Conservation (phyloP, 2,888 invertebrate genomes). For the Himalopsyche tibetana region DNA sequence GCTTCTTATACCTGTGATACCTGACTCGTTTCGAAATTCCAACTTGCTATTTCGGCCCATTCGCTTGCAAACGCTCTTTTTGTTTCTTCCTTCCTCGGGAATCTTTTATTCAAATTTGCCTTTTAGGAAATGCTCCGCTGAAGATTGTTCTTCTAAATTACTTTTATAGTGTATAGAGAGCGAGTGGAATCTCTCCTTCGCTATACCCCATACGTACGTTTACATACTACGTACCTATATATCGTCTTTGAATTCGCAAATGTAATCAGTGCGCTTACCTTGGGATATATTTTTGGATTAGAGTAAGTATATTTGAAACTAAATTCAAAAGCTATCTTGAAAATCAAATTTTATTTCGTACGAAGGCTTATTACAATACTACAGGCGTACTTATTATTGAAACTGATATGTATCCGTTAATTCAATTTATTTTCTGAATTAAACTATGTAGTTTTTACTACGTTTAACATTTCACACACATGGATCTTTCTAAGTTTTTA, state of each 20-base stretch:
- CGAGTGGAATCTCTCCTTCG: constrained; percentile 22
- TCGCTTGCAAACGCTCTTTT: constrained; percentile 44
- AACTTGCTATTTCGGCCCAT: constrained; percentile 14
- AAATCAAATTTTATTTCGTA: constrained; percentile 15
- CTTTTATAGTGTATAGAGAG: constrained; percentile 32
- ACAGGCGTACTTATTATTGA: not conserved
- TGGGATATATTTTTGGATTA: constrained; percentile 15
- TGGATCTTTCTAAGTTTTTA: no score
- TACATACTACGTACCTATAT: not conserved
- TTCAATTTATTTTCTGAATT: no score
- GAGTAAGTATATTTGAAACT: constrained; percentile 12
- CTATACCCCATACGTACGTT: not conserved
- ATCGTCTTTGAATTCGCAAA: constrained; percentile 7
- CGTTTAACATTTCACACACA: no score
- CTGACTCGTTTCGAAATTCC: constrained; percentile 18
- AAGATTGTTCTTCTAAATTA: constrained; percentile 31
- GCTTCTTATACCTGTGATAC: not conserved
- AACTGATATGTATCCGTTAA: not conserved
- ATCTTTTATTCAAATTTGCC: constrained; percentile 46
- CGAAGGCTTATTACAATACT: not conserved
- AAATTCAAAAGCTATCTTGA: not conserved
- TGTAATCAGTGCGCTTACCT: constrained; percentile 14
- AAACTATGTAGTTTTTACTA: no score
- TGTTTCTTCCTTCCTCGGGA: constrained; percentile 31
- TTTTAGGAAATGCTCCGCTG: constrained; percentile 44